Percentiles rank a stretch among this genome's conserved stretches.
phyloP scores from a whole-genome alignment of 2,888 invertebrate genomes.

The Cremastinae sp. region DNA sequence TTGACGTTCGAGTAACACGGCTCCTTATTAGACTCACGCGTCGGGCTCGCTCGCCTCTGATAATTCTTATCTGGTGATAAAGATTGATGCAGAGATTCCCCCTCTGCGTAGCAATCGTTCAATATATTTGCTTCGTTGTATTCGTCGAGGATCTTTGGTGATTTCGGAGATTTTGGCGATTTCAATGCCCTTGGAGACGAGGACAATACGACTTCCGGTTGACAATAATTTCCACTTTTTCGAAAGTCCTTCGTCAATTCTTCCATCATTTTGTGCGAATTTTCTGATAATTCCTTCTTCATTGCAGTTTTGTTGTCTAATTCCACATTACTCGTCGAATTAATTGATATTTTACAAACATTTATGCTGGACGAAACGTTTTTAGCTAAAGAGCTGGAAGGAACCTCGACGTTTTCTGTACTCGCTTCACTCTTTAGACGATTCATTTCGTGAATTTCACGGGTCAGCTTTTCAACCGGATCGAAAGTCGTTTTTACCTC shows the following conservation, averaged over 20 bases:
- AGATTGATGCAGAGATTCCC: constrained; percentile 43
- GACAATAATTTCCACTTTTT: constrained; percentile 31
- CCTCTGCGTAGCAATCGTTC: constrained; percentile 64
- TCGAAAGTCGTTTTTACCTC: constrained; percentile 64
- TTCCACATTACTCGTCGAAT: constrained; percentile 28
- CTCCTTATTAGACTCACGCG: constrained; percentile 59
- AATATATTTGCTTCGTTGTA: constrained; percentile 74
- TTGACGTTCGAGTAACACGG: constrained; percentile 72
- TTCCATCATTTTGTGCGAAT: constrained; percentile 7
- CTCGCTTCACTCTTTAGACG: constrained; percentile 52
- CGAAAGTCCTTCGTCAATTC: constrained; percentile 12
- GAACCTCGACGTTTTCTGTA: constrained; percentile 22
- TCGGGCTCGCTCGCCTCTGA: constrained; percentile 54
- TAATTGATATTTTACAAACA: constrained; percentile 62
- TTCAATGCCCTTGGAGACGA: constrained; percentile 33
- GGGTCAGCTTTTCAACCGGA: constrained; percentile 67
- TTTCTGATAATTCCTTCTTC: background rate
- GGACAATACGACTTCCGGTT: constrained; percentile 23
- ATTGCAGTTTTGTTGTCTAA: background rate
- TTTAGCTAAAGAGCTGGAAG: background rate
- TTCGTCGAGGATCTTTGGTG: constrained; percentile 72
- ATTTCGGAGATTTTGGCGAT: constrained; percentile 64
- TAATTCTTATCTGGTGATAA: constrained; percentile 67
- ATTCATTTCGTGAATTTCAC: constrained; percentile 71
- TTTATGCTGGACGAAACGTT: constrained; percentile 50